Base-by-base conservation (phyloP, 1,140 invertebrate genomes). In the Drosophila kikkawai region DNA sequence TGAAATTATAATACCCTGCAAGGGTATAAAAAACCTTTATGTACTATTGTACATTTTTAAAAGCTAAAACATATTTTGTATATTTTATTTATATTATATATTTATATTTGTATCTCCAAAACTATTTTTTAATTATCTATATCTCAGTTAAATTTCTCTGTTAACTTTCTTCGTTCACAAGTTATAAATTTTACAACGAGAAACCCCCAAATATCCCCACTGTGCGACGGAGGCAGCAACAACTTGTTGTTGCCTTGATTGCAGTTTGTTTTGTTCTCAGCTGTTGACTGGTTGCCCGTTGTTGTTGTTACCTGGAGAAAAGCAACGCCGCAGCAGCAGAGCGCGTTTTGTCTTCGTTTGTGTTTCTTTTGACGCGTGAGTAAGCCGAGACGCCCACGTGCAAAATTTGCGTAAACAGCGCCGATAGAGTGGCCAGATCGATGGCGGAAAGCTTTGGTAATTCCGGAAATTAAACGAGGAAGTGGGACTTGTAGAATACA, bases 231-330 rank as follows among this genome's bases (percentile, higher is more conserved):
- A 3, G 47, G 47, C 67, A 71, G 69, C 69, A 29, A 47, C 74
- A 58, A 41, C 50, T 80, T 75, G 83, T 67, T 73, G 79, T 50
- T 70, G 67, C 44, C 36, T 77, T 45, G 64, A 73, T 75, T 90
- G 78, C 84, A 83, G 81, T 90, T 88, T 90, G 81, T 88, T 88
- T 88, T 88, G 84, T 88, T 88, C 84, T 87, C 84, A 88, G 84
- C 84, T 88, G 81, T 76, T 79, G 80, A 86, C 82, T 86, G 75
- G 82, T 79, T 86, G 83, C 70, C 50, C 51, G 57, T 57, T 61
- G 57, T 59, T 60, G 68, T 37, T 63, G 61, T 17, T 17, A 45
- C 47, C 77, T 60, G 74, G 78, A 75, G 81, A 88, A 90, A 90
- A 79, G 81, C 83, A 71, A 68, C 76, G 63, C 41, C 66, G 76